Percentiles rank a stretch among this genome's conserved stretches.
These are phyloP conservation scores for Acomys russatus DNA, from an alignment of 2,797 vertebrate species.

Conservation along the genomic window DNA sequence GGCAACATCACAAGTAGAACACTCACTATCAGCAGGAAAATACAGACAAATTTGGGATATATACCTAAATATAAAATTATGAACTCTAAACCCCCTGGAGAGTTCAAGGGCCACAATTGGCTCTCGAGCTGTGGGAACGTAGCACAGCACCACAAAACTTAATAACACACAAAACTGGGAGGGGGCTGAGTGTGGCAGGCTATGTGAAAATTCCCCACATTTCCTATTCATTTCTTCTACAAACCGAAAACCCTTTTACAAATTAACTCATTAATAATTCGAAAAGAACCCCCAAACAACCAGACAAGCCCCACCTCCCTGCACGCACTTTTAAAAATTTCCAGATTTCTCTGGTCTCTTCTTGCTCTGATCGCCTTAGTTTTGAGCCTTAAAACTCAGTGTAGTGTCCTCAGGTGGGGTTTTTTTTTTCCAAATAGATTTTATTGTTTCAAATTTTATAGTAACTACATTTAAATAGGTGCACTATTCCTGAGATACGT, in stretches of 20 bases:
- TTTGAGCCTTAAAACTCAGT: constrained; percentile 1
- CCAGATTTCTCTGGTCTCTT: not conserved
- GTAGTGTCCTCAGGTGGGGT: not conserved
- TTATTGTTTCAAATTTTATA: constrained; percentile 13
- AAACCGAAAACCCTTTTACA: not conserved
- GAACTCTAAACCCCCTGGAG: not conserved
- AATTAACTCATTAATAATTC: not conserved
- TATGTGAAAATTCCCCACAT: not conserved
- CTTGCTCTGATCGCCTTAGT: not conserved
- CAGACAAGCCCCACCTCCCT: not conserved
- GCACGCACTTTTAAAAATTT: not conserved
- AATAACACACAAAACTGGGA: not conserved
- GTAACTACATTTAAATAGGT: not conserved
- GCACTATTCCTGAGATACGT: not conserved
- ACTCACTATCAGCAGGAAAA: not conserved
- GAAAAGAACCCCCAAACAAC: not conserved
- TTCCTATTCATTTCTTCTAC: not conserved
- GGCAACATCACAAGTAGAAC: not conserved
- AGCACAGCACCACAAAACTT: not conserved
- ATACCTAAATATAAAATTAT: not conserved
- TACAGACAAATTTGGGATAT: not conserved
- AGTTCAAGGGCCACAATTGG: not conserved
- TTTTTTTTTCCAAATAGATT: not conserved
- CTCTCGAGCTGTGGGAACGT: no score
- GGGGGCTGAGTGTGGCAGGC: not conserved